Percentiles rank a stretch among this genome's conserved stretches.
phyloP scores from a whole-genome alignment of 1,140 invertebrate species.

The Meteorus sp. region DNA sequence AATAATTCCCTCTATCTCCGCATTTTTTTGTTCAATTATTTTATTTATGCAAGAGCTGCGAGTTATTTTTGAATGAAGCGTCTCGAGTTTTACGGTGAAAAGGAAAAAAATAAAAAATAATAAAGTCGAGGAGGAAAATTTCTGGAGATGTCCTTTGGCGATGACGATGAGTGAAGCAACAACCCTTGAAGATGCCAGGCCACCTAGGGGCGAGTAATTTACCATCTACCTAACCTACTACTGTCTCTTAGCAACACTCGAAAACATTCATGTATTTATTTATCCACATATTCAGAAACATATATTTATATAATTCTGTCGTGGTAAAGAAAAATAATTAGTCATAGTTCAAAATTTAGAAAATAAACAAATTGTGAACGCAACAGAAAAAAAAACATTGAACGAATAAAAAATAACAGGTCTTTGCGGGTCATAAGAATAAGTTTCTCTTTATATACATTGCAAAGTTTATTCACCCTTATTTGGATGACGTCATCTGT shows the following conservation, averaged over 20 bases:
- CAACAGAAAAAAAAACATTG: conserved; percentile 30
- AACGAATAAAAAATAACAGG: background rate
- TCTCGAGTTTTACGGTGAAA: background rate
- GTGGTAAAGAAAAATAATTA: conserved; percentile 46
- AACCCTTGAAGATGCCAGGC: conserved; percentile 52
- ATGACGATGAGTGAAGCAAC: conserved; percentile 49
- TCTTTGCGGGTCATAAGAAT: background rate
- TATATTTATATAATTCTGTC: conserved; percentile 26
- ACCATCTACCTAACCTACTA: conserved; percentile 57
- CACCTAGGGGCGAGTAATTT: conserved; percentile 59
- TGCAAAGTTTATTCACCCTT: no score
- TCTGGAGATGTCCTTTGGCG: conserved; percentile 44
- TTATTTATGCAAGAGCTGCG: no score
- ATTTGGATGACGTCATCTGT: no score
- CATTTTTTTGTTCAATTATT: no score
- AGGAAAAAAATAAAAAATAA: conserved; percentile 31
- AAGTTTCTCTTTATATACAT: background rate
- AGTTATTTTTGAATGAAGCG: conserved; percentile 1
- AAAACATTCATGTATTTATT: no score
- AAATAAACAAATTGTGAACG: conserved; percentile 35
- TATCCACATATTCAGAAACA: no score
- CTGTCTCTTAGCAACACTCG: conserved; percentile 55
- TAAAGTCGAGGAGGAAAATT: conserved; percentile 41
- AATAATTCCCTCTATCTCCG: no score
- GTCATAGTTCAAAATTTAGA: conserved; percentile 42